Base-by-base conservation (phyloP, 2,888 invertebrate species). In the Philereme vetulata region DNA sequence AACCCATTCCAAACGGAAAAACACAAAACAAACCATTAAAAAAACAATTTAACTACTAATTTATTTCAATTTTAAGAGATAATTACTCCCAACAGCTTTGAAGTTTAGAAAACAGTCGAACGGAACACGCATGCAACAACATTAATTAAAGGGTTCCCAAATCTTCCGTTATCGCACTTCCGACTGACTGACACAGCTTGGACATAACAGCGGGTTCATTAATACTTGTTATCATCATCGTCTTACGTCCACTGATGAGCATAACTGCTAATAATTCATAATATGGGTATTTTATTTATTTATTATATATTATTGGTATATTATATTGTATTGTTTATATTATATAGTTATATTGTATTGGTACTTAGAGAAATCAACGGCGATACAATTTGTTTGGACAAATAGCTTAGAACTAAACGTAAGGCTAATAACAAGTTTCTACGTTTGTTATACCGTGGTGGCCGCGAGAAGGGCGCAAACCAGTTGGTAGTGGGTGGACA, bases 111-210 rank as follows among this genome's bases (percentile, higher is more conserved):
- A 82, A 81, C 82, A 82, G 75, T 82, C 78, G 68, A 81, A 80
- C 72, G 66, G 74, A 82, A 83, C 86, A 88, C 86, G 85, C 86
- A 83, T 88, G 85, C 84, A 85, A 83, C 85, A 84, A 88, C 86
- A 85, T 87, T 90, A 86, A 90, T 92, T 89, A 90, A 85, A 88
- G 84, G 85, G 85, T 84, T 86, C 78, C 87, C 83, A 87, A 90
- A 91, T 88, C 86, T 85, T 84, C 85, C 74, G 82, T 83, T 88
- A 89, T 90, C 89, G 82, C 84, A 82, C 84, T 89, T 89, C 89
- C 89, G 84, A 65, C 70, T 67, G 80, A 40, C 51, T 35, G 54
- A 3, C 62, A 62, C 51, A 62, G 62, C 51, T 51, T 7, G n/a
- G 1, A 32, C 4, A 35, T 8, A 38, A 8, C 32, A 46, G 53